Base-by-base conservation (phyloP, 2,888 invertebrate species). In the Pemphredon lugubris region DNA sequence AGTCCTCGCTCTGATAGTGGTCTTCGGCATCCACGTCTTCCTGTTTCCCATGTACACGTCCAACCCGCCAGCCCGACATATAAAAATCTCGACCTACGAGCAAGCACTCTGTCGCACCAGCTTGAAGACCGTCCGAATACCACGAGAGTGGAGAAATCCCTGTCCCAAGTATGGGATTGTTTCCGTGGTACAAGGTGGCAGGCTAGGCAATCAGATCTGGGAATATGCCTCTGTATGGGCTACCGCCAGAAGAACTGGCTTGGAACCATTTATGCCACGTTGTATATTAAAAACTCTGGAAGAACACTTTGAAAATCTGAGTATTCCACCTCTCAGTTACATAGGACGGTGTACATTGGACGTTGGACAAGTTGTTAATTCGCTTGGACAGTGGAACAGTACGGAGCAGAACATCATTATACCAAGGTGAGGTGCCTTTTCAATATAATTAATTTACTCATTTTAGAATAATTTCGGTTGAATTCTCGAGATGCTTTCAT, bases 11-110 rank as follows among this genome's bases (percentile, higher is more conserved):
- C 87, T 92, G 83, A 91, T 91, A 86, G 92, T 92, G 78, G 92
- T 92, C 81, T 91, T 92, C 72, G 91, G 92, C 83, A 92, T 92
- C 83, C 92, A 92, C 87, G 90, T 92, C 79, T 92, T 92, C 89
- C 88, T 92, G 58, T 92, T 92, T 87, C 92, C 92, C 54, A 88
- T 92, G 87, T 92, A 92, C 87, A 89, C 89, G 68, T 90, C 90
- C 71, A 89, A 87, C 50, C 87, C 89, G 55, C 87, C 90, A 53
- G 82, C 83, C 39, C 83, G 86, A 30, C 83, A 81, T 47, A 90
- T 90, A 65, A 91, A 91, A 53, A 90, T 91, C 70, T 90, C 90
- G 59, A 90, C 91, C 53, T 92, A 92, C 79, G 92, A 92, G 81
- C 91, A 92, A 78, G 91, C 91, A 7, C 88, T 92, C 34, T 92